phyloP scores from a whole-genome alignment of 1,140 invertebrate genomes.

The Melitaea cinxia region DNA sequence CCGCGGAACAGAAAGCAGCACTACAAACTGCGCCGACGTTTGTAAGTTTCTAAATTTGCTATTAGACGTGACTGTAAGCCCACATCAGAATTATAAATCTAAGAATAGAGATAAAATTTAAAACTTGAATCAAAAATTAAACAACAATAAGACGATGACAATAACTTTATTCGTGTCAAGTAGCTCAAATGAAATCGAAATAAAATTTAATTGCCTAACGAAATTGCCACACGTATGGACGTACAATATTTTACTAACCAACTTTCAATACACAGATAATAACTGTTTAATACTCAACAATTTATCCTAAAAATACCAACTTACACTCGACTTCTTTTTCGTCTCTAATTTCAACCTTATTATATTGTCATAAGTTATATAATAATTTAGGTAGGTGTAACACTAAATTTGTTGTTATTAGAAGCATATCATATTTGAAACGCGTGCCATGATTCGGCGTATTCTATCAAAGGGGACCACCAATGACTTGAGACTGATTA shows the following conservation, averaged over 20 bases:
- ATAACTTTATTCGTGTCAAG: conserved; percentile 1
- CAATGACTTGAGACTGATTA: conserved; percentile 54
- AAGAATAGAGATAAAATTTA: neutral
- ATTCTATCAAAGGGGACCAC: conserved; percentile 77
- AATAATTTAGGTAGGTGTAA: conserved; percentile 9
- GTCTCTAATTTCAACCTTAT: conserved; percentile 32
- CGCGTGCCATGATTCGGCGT: conserved; percentile 78
- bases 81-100: neutral
- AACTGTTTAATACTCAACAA: conserved; percentile 76
- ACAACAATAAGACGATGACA: neutral
- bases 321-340: neutral
- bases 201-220: conserved; percentile 40
- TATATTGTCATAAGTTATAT: conserved; percentile 22
- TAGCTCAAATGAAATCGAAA: conserved; percentile 12
- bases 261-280: conserved; percentile 71
- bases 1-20: too few relatives aligned
- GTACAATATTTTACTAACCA: conserved; percentile 77
- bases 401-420: conserved; percentile 47
- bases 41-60: too few relatives aligned
- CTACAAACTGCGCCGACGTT: too few relatives aligned
- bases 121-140: neutral
- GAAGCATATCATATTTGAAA: conserved; percentile 77
- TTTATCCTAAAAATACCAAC: conserved; percentile 55
- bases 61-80: too few relatives aligned
- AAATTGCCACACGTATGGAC: conserved; percentile 49